A percentile compares a stretch with the other conserved stretches of the same genome.
phyloP scores from a whole-genome alignment of 1,140 invertebrate species.

The Oreohelix idahoensis region DNA sequence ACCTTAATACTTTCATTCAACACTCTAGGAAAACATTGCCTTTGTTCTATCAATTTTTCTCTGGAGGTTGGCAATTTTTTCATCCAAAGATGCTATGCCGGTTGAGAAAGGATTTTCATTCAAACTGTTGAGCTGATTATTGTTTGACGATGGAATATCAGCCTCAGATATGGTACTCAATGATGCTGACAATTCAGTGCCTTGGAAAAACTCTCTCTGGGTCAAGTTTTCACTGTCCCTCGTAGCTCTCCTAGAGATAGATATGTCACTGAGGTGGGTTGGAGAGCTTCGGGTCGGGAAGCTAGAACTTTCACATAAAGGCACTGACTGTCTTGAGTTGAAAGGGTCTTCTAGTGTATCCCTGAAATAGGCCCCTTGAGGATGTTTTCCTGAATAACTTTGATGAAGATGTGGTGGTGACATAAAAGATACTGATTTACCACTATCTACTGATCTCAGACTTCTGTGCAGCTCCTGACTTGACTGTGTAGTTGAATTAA shows the following conservation, averaged over 20 bases:
- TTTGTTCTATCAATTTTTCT: conserved; percentile 37
- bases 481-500: not conserved
- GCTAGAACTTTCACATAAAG: not conserved
- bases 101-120: conserved; percentile 60
- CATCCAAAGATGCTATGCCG: conserved; percentile 62
- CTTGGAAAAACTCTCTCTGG: conserved; percentile 46
- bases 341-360: not conserved
- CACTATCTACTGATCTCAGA: not conserved
- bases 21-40: conserved; percentile 31
- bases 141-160: conserved; percentile 49
- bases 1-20: no score
- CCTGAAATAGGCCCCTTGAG: not conserved
- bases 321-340: not conserved
- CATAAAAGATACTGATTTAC: not conserved
- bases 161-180: conserved; percentile 61
- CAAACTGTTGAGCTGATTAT: conserved; percentile 38
- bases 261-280: conserved; percentile 14
- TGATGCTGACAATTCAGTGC: conserved; percentile 48
- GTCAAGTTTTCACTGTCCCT: conserved; percentile 5
- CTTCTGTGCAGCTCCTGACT: not conserved
- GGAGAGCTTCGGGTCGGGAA: not conserved
- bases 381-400: not conserved
- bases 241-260: conserved; percentile 30
- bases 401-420: not conserved
- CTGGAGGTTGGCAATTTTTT: conserved; percentile 61